phyloP scores from a whole-genome alignment of 2,113 vertebrate species.

The Brachyhypopomus occidentalis region DNA sequence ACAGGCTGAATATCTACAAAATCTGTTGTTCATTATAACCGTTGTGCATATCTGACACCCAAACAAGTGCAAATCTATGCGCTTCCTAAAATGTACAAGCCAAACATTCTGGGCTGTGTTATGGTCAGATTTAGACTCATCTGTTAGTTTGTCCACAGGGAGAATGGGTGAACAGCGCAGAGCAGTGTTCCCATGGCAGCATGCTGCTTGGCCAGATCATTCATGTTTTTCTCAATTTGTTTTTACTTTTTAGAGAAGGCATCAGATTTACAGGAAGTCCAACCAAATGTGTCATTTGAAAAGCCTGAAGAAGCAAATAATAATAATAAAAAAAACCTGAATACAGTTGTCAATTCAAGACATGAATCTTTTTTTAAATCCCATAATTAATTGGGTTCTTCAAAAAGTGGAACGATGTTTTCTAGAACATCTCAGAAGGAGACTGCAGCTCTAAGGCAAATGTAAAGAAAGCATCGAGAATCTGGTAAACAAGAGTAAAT shows the following conservation, averaged over 20 bases:
- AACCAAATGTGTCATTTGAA: neutral
- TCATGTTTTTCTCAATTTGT: too few relatives aligned
- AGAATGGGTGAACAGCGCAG: neutral
- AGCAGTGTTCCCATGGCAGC: too few relatives aligned
- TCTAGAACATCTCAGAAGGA: neutral
- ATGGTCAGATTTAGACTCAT: conserved; percentile 19
- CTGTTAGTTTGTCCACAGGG: conserved; percentile 2
- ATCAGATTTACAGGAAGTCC: neutral
- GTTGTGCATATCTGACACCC: conserved; percentile 73
- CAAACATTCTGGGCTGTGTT: conserved; percentile 2
- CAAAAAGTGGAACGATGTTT: too few relatives aligned
- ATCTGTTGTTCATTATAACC: conserved; percentile 58
- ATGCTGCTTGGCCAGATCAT: too few relatives aligned
- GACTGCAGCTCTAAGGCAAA: neutral
- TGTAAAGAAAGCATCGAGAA: conserved; percentile 4
- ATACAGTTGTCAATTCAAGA: neutral
- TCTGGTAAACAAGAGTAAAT: conserved; percentile 17
- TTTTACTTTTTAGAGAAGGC: too few relatives aligned
- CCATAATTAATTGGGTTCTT: too few relatives aligned
- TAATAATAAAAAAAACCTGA: neutral
- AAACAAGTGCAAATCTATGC: conserved; percentile 81
- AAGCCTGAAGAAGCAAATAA: neutral
- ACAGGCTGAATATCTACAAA: conserved; percentile 65
- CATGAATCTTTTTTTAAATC: neutral
- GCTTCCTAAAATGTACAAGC: conserved; percentile 9